phyloP scores from a whole-genome alignment of 37 sponge, comb jelly and placozoan genomes.

The Halisarca cf. caerulea region DNA sequence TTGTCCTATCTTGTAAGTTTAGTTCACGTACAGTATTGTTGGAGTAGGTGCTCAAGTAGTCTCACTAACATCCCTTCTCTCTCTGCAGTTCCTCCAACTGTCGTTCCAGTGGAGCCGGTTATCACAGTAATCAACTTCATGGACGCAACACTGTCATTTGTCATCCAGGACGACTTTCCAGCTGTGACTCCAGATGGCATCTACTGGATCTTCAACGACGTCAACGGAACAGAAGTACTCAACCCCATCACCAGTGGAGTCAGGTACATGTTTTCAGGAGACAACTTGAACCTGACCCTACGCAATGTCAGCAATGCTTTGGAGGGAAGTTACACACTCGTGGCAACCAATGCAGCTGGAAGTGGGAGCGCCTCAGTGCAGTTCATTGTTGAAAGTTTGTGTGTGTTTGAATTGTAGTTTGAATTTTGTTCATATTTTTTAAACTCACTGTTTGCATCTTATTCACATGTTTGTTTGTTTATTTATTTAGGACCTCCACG shows the following conservation, averaged over 20 bases:
- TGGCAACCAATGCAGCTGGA: slow-evolving; percentile 66
- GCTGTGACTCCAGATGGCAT: slow-evolving; percentile 26
- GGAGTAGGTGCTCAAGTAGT: too few species aligned
- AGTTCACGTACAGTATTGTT: too few species aligned
- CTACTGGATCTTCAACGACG: slow-evolving; percentile 41
- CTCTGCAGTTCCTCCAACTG: slow-evolving; percentile 60
- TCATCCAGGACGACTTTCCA: slow-evolving; percentile 50
- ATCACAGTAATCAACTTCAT: slow-evolving; percentile 10
- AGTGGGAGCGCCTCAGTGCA: slow-evolving; percentile 9
- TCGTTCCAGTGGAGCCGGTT: slow-evolving; percentile 23
- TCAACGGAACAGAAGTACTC: neutral
- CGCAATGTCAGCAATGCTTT: slow-evolving; percentile 32
- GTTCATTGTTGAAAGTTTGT: slow-evolving; percentile 48
- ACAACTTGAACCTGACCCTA: slow-evolving; percentile 4
- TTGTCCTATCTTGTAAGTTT: too few species aligned
- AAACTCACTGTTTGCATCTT: neutral
- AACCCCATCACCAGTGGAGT: slow-evolving; percentile 10
- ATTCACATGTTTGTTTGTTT: neutral
- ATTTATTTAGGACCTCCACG: slow-evolving; percentile 53
- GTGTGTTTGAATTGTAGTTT: neutral
- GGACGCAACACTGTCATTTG: slow-evolving; percentile 30
- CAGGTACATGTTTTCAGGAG: neutral
- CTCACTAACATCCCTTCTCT: neutral
- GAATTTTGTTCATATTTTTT: neutral
- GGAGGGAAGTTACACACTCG: slow-evolving; percentile 64